Conservation (phyloP, 1,140 invertebrate genomes). For the Triops longicaudatus region DNA sequence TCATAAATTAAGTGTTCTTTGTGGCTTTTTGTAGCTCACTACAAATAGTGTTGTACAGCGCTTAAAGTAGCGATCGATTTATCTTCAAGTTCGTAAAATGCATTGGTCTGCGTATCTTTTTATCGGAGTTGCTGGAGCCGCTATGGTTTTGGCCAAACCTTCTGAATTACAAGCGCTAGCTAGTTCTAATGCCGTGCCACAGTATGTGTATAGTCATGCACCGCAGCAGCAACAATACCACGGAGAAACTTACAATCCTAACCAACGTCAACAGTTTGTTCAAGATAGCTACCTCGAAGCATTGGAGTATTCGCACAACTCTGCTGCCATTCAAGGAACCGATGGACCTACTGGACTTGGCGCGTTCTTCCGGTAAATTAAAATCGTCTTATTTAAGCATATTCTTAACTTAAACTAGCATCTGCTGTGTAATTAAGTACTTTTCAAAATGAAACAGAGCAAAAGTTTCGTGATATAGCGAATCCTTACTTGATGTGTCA, state of each 20-base stretch:
- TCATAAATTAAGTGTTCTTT: too few relatives aligned
- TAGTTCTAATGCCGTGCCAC: not conserved
- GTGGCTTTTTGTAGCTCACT: too few relatives aligned
- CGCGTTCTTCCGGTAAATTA: conserved; percentile 28
- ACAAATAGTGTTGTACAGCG: too few relatives aligned
- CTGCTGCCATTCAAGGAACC: conserved; percentile 27
- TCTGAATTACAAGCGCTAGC: not conserved
- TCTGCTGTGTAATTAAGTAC: too few relatives aligned
- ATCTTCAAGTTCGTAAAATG: not conserved
- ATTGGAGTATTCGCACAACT: conserved; percentile 30
- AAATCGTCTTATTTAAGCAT: not conserved
- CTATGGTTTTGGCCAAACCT: not conserved
- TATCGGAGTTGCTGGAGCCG: not conserved
- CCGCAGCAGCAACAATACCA: not conserved
- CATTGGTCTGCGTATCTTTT: not conserved
- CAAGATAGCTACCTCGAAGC: conserved; percentile 30
- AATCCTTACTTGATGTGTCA: too few relatives aligned
- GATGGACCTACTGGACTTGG: conserved; percentile 22
- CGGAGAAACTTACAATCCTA: not conserved
- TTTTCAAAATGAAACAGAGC: too few relatives aligned
- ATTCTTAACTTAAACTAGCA: too few relatives aligned
- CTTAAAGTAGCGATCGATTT: too few relatives aligned
- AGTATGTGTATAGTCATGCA: not conserved
- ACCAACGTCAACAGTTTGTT: conserved; percentile 19
- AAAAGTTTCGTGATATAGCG: too few relatives aligned